These are phyloP conservation scores for Drosophila azteca DNA, from an alignment of 1,140 invertebrate species.

Conservation along the genomic window DNA sequence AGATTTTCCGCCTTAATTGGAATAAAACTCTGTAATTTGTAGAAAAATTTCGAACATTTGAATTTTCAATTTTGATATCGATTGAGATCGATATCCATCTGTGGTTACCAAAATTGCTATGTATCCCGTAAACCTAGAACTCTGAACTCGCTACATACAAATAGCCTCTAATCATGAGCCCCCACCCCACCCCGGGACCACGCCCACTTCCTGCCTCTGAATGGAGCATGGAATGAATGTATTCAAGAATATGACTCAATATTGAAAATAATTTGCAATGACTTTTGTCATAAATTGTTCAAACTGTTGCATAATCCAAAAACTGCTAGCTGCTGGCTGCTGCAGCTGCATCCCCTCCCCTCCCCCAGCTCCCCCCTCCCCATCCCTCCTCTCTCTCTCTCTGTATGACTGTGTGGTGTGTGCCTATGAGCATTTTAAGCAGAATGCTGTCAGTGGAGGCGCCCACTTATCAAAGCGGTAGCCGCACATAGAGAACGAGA, in stretches of 20 bases:
- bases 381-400: neutral
- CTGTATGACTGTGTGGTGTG: neutral
- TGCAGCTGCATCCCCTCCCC: slow-evolving; percentile 41
- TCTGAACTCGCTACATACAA: slow-evolving; percentile 39
- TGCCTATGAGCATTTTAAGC: slow-evolving; percentile 28
- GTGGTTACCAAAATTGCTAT: slow-evolving; percentile 33
- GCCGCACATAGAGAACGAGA: too few species aligned
- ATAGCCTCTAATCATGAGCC: slow-evolving; percentile 33
- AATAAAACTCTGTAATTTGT: slow-evolving; percentile 36
- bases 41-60: slow-evolving; percentile 15
- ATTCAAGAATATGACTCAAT: slow-evolving; percentile 62
- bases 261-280: slow-evolving; percentile 73
- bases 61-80: slow-evolving; percentile 6
- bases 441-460: slow-evolving; percentile 42
- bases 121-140: slow-evolving; percentile 55
- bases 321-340: slow-evolving; percentile 15
- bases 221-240: neutral
- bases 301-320: slow-evolving; percentile 65
- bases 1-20: neutral
- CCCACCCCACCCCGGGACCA: slow-evolving; percentile 12
- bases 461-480: slow-evolving; percentile 51
- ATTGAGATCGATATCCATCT: slow-evolving; percentile 23
- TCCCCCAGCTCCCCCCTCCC: too few species aligned
- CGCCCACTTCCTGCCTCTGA: slow-evolving; percentile 56
- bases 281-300: slow-evolving; percentile 73